These are phyloP conservation scores for Danio choprae DNA, from an alignment of 2,797 vertebrate species.

Conservation along the genomic window DNA sequence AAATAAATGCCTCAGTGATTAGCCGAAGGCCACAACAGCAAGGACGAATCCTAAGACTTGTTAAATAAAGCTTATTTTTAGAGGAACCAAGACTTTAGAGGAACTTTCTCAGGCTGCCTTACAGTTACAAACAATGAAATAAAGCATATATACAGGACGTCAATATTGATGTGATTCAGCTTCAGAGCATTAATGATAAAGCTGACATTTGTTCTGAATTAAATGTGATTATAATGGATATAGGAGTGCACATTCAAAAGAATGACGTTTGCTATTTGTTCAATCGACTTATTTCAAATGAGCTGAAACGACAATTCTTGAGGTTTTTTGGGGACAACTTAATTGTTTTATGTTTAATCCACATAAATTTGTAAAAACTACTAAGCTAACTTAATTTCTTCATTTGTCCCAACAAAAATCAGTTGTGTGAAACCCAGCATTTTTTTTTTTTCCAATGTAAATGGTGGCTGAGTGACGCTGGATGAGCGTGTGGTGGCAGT, in stretches of 20 bases:
- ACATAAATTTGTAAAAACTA: too few relatives aligned
- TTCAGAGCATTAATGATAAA: neutral
- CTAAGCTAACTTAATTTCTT: too few relatives aligned
- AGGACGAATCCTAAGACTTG: neutral
- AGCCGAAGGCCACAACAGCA: neutral
- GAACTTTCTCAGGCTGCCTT: neutral
- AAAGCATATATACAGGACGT: neutral
- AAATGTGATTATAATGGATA: conserved; percentile 9
- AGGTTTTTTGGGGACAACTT: too few relatives aligned
- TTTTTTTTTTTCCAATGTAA: too few relatives aligned
- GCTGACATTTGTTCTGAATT: conserved; percentile 25
- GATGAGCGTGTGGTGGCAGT: neutral
- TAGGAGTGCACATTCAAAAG: neutral
- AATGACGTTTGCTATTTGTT: too few relatives aligned
- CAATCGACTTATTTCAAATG: too few relatives aligned
- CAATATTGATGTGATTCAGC: conserved; percentile 1
- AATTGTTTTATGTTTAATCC: too few relatives aligned
- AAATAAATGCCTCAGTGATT: neutral
- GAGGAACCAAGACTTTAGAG: neutral
- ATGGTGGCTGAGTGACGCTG: neutral
- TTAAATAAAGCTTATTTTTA: neutral
- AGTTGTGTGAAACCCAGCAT: too few relatives aligned
- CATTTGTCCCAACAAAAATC: too few relatives aligned
- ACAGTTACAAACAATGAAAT: neutral
- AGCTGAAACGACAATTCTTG: too few relatives aligned